phyloP scores from a whole-genome alignment of 2,888 invertebrate genomes.

The Cyrtodaria siliqua region DNA sequence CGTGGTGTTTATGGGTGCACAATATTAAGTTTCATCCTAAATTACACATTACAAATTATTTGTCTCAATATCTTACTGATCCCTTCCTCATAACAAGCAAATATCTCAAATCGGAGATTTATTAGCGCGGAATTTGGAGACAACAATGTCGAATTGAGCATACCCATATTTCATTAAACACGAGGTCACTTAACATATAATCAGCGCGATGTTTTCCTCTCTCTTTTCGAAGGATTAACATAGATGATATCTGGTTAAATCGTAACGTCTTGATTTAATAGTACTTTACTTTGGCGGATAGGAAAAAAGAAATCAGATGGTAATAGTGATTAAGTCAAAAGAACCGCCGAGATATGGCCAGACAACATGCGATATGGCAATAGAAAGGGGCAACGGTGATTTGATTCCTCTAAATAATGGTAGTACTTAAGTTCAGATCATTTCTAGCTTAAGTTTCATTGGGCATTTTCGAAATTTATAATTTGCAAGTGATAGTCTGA shows the following conservation, averaged over 20 bases:
- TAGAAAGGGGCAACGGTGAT: conserved; percentile 28
- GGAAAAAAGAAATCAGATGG: conserved; percentile 36
- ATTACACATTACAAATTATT: conserved; percentile 73
- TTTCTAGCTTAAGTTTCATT: conserved; percentile 6
- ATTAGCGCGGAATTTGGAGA: conserved; percentile 23
- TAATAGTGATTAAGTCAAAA: conserved; percentile 48
- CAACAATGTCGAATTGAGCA: conserved; percentile 28
- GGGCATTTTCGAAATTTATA: conserved; percentile 32
- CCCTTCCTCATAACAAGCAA: conserved; percentile 32
- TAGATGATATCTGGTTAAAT: conserved; percentile 49
- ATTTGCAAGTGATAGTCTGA: conserved; percentile 42
- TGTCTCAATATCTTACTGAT: conserved; percentile 54
- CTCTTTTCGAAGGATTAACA: conserved; percentile 42
- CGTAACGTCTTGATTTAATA: conserved; percentile 52
- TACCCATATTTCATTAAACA: conserved; percentile 55
- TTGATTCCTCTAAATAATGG: conserved; percentile 8
- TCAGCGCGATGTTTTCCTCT: conserved; percentile 26
- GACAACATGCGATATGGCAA: conserved; percentile 52
- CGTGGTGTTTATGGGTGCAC: conserved; percentile 46
- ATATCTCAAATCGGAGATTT: conserved; percentile 60
- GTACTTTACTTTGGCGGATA: conserved; percentile 43
- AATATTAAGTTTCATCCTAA: conserved; percentile 63
- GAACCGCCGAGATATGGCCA: conserved; percentile 28
- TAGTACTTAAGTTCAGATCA: conserved; percentile 1
- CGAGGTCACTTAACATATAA: conserved; percentile 27